Evolutionary conservation across 2,113 vertebrate species (phyloP), one percentile per base, ranked within the genome.

Genomic region (Syngnathus floridae): DNA sequence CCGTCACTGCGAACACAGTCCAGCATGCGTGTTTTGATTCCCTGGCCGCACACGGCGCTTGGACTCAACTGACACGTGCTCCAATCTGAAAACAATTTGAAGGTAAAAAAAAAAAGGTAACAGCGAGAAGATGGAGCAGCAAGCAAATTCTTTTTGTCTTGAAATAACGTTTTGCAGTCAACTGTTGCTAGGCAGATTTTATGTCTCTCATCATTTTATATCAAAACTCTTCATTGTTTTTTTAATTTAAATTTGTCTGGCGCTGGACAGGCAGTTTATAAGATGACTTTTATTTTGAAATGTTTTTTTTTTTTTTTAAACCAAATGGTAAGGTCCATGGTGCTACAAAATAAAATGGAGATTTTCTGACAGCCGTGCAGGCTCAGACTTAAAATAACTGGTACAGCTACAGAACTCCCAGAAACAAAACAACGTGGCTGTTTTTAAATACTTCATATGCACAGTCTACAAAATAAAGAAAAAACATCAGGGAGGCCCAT

Each of bases 41-140:
- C 97, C 0, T 88, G 89, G 19, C 97, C 96, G 57, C 97, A 99
- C 31, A 97, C 94, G 3, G 95, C 95, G 70, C 90, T 97, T 43
- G 94, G 92, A 5, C 95, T 98, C 70, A 98, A 91, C 89, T 98
- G 97, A 79, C 97, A 99, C 0, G 97, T 99, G 75, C 97, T 99
- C 97, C 97, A 99, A 78, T 99, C 97, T 99, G 85, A 71, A 65
- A 13, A 61, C 22, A 61, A 43, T 36, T 45, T 16, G 61, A 22
- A 64, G 8, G n/a, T n/a, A n/a, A 49, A 1, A 55, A 14, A 26
- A 71, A 31, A 31, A 31, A 3, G 26, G 26, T 31, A 17, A 17
- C 16, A 45, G 43, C 13, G 14, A 4, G 26, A 31, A 31, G 26
- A 31, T 31, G 26, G 26, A 31, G 12, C 2, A 21, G 19, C 17